Evolutionary conservation across 2,888 invertebrate genomes (phyloP), one percentile per base, ranked within the genome.

Genomic region (Acanthosoma haemorrhoidale): DNA sequence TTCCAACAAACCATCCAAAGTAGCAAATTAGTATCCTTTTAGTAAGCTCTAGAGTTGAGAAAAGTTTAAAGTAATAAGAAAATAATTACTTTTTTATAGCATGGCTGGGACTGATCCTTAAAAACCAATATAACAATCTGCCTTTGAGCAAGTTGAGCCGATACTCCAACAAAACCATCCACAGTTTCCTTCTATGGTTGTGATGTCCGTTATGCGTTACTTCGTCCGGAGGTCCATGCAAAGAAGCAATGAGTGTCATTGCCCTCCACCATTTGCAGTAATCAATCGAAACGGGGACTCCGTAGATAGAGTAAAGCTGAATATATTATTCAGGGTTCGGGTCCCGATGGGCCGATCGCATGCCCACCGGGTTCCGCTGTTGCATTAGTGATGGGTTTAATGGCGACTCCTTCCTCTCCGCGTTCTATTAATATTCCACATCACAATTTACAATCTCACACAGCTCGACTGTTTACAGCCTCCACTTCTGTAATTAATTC

Each of bases 1-100:
- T 76, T 15, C 76, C 76, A 15, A 77, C 76, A 67, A 76, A 77
- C 77, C 78, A 78, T 38, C 76, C 74, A 59, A 76, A 75, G 71
- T 76, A 77, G 63, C 75, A 76, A 60, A 79, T 75, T 15, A 76
- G 41, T 3, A 77, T 75, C 59, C 77, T 75, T 9, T 67, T 69
- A 6, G 75, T 69, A 2, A 77, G 72, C 67, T 77, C 77, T 15
- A 73, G 21, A 9, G 75, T 74, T 25, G 74, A 73, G 66, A 76
- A 76, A 36, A 76, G 67, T 58, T 72, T 71, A 21, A 75, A 73
- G 13, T 76, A 70, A 64, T 74, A 75, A 43, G 38, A 73, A 69
- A 9, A 70, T 70, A 13, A 71, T 63, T 0, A 70, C 18, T 36
- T 71, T 66, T 34, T 72, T 71, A 64, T 72, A 72, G 68, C 71